phyloP scores from a whole-genome alignment of 2,888 invertebrate species.

The Aproaerema taeniolella region DNA sequence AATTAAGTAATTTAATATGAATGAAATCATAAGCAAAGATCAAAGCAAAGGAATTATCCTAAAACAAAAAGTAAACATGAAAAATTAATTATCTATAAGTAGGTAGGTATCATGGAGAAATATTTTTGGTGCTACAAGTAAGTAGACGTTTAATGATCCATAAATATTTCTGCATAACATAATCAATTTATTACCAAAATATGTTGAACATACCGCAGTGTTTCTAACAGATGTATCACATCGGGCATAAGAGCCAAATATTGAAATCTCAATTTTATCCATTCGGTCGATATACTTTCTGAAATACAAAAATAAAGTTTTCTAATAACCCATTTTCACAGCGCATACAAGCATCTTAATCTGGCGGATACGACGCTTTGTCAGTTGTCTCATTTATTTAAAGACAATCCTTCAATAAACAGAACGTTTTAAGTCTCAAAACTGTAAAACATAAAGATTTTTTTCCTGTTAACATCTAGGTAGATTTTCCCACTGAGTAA shows the following conservation, averaged over 20 bases:
- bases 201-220: conserved; percentile 74
- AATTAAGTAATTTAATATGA: too few relatives aligned
- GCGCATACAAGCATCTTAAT: too few relatives aligned
- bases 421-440: too few relatives aligned
- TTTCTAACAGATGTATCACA: conserved; percentile 81
- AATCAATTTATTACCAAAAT: conserved; percentile 29
- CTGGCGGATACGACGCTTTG: too few relatives aligned
- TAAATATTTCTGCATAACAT: conserved; percentile 71
- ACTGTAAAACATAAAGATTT: too few relatives aligned
- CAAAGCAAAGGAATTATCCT: conserved; percentile 34
- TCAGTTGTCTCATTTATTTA: too few relatives aligned
- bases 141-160: conserved; percentile 14
- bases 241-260: conserved; percentile 84
- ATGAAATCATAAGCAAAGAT: background rate
- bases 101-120: conserved; percentile 63
- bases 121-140: conserved; percentile 35
- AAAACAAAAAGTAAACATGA: conserved; percentile 28
- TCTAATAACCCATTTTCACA: background rate
- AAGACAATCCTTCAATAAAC: too few relatives aligned
- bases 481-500: too few relatives aligned
- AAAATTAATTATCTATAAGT: too few relatives aligned
- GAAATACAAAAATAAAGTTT: conserved; percentile 34
- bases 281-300: conserved; percentile 85
- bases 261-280: conserved; percentile 88
- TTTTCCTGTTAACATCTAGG: too few relatives aligned